Percentiles rank a stretch among this genome's conserved stretches.
phyloP scores from a whole-genome alignment of 2,113 vertebrate species.

The Cichladusa arquata region DNA sequence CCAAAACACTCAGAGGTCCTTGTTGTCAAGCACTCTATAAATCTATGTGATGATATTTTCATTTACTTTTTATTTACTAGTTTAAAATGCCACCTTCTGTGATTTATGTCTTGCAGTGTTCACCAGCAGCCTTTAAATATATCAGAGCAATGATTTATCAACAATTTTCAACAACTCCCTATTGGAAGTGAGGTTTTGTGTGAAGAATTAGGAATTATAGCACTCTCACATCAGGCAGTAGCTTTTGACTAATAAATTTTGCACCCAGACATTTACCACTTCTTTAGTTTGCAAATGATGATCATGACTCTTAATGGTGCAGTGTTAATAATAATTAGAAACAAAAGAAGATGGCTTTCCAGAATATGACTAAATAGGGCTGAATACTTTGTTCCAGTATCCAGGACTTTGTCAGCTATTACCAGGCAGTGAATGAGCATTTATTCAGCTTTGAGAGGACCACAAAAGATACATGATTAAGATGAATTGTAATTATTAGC shows the following conservation, averaged over 20 bases:
- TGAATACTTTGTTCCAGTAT: background rate
- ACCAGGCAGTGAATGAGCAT: background rate
- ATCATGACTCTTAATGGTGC: slow-evolving; percentile 3
- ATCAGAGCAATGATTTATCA: slow-evolving; percentile 33
- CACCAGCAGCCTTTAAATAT: slow-evolving; percentile 45
- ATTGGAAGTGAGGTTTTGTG: background rate
- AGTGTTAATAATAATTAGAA: background rate
- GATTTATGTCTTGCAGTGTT: slow-evolving; percentile 14
- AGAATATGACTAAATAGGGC: background rate
- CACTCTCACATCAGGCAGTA: background rate
- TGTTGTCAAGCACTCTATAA: slow-evolving; percentile 24
- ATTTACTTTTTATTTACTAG: slow-evolving; percentile 53
- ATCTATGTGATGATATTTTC: slow-evolving; percentile 22
- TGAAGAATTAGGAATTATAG: slow-evolving; percentile 33
- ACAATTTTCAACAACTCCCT: background rate
- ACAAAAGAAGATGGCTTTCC: background rate
- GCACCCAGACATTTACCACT: background rate
- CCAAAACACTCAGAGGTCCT: background rate
- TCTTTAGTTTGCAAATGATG: slow-evolving; percentile 12
- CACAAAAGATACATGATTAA: background rate
- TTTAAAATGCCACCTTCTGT: slow-evolving; percentile 10
- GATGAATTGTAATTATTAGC: background rate
- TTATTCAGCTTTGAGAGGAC: slow-evolving; percentile 1
- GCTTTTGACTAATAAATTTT: slow-evolving; percentile 10
- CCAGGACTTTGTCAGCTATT: background rate